A percentile compares a stretch with the other conserved stretches of the same genome.
These are phyloP conservation scores for Oncorhynchus clarkii DNA, from an alignment of 2,113 vertebrate species.

Conservation along the genomic window DNA sequence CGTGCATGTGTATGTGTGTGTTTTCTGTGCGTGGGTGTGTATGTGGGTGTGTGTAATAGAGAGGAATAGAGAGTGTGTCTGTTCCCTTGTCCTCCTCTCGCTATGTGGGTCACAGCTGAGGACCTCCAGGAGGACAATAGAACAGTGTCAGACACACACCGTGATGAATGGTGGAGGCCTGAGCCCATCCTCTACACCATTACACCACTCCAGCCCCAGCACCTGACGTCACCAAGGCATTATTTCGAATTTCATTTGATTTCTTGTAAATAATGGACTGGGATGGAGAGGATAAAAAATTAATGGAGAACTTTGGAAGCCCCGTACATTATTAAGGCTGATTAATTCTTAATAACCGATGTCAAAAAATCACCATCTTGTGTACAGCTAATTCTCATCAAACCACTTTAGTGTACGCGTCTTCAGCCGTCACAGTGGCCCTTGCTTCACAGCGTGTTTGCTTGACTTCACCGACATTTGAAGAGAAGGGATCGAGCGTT, in stretches of 20 bases:
- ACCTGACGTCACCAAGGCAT: slow-evolving; percentile 44
- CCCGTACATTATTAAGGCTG: slow-evolving; percentile 73
- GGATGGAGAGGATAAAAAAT: slow-evolving; percentile 73
- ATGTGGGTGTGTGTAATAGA: slow-evolving; percentile 12
- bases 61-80: slow-evolving; percentile 19
- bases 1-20: neutral
- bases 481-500: neutral
- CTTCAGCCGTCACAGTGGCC: neutral
- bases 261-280: slow-evolving; percentile 71
- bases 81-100: slow-evolving; percentile 6
- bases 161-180: slow-evolving; percentile 17
- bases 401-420: slow-evolving; percentile 52
- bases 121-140: slow-evolving; percentile 28
- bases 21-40: neutral
- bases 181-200: neutral
- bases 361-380: slow-evolving; percentile 74
- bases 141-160: slow-evolving; percentile 11
- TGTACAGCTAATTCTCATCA: slow-evolving; percentile 67
- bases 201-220: neutral
- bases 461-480: neutral
- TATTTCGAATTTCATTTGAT: slow-evolving; percentile 69
- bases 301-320: slow-evolving; percentile 71
- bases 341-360: slow-evolving; percentile 78
- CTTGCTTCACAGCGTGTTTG: neutral
- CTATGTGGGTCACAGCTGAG: slow-evolving; percentile 32